Conservation (phyloP, 2,888 invertebrate genomes). For the Ferrisia virgata region DNA sequence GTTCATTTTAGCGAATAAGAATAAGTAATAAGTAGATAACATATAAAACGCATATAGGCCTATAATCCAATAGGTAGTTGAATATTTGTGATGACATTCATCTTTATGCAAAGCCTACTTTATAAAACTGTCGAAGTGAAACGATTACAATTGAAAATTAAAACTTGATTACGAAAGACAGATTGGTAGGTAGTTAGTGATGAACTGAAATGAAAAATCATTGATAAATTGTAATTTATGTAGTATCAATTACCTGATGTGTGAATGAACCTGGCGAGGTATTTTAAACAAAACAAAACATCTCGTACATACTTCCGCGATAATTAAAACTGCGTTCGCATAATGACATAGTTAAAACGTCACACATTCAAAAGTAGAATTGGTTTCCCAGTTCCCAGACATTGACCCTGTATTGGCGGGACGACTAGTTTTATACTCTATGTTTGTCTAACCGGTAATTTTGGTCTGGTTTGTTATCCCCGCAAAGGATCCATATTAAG, state of each 20-base stretch:
- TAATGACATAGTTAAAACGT: constrained; percentile 27
- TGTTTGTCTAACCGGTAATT: constrained; percentile 22
- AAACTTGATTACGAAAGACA: background rate
- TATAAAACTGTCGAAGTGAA: background rate
- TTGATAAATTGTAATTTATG: background rate
- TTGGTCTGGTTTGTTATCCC: background rate
- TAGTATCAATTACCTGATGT: constrained; percentile 1
- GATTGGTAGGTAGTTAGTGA: background rate
- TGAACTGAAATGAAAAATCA: background rate
- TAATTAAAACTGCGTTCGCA: constrained; percentile 30
- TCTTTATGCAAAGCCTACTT: background rate
- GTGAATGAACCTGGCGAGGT: background rate
- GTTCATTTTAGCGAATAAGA: no score
- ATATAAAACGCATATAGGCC: no score
- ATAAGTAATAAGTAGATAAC: no score
- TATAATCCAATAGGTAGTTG: background rate
- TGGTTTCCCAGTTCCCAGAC: constrained; percentile 32
- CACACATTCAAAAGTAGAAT: constrained; percentile 32
- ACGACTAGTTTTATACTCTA: constrained; percentile 14
- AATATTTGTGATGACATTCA: background rate
- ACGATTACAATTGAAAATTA: background rate
- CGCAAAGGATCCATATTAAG: background rate
- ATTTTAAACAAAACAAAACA: constrained; percentile 21
- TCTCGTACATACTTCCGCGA: constrained; percentile 3
- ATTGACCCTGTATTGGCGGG: constrained; percentile 31